These are phyloP conservation scores for Nannoperca australis DNA, from an alignment of 2,797 vertebrate species.

Conservation along the genomic window DNA sequence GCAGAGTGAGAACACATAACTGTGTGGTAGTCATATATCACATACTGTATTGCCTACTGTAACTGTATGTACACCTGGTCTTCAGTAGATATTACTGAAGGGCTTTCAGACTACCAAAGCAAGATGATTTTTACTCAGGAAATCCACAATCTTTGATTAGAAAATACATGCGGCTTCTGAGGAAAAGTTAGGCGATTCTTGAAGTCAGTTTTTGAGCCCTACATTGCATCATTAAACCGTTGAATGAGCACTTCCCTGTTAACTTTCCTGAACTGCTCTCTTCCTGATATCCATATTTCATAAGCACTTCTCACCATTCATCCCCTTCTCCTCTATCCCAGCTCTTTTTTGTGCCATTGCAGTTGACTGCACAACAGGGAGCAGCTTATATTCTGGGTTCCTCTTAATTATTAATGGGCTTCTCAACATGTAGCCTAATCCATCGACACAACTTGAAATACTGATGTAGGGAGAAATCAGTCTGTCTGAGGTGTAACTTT, in stretches of 20 bases:
- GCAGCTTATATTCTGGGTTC: slow-evolving; percentile 75
- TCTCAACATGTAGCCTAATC: slow-evolving; percentile 74
- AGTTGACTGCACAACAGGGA: slow-evolving; percentile 81
- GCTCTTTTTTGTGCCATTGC: slow-evolving; percentile 67
- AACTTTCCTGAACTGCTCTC: slow-evolving; percentile 64
- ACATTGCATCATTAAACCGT: slow-evolving; percentile 60
- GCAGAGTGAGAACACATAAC: slow-evolving; percentile 11
- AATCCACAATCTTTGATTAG: not conserved
- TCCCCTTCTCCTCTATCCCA: slow-evolving; percentile 56
- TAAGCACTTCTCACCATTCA: slow-evolving; percentile 72
- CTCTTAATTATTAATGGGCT: slow-evolving; percentile 79
- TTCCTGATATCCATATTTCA: slow-evolving; percentile 82
- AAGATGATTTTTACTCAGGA: slow-evolving; percentile 5
- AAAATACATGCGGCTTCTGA: not conserved
- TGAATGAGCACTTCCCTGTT: slow-evolving; percentile 65
- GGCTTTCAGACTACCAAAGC: slow-evolving; percentile 1
- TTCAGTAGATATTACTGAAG: slow-evolving; percentile 3
- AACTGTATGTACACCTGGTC: slow-evolving; percentile 11
- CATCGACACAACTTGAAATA: slow-evolving; percentile 67
- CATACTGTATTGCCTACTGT: slow-evolving; percentile 8
- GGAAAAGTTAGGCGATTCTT: slow-evolving; percentile 6
- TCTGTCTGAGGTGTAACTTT: slow-evolving; percentile 57
- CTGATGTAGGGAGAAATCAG: slow-evolving; percentile 58
- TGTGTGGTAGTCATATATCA: slow-evolving; percentile 23
- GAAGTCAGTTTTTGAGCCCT: slow-evolving; percentile 12